These are phyloP conservation scores for Sesia apiformis DNA, from an alignment of 2,888 invertebrate species.

Conservation along the genomic window DNA sequence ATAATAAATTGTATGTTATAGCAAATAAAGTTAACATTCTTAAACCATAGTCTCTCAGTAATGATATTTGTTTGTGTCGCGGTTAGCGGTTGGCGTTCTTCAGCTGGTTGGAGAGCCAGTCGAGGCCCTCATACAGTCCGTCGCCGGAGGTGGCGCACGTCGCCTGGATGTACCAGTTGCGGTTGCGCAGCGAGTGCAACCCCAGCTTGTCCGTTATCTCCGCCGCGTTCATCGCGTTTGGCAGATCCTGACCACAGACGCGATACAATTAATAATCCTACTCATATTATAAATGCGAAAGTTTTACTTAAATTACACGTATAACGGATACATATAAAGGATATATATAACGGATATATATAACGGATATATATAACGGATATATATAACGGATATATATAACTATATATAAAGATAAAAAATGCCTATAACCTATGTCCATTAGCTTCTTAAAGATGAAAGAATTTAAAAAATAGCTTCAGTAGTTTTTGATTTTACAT, in stretches of 20 bases:
- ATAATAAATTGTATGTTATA: slow-evolving; percentile 71
- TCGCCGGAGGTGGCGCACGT: slow-evolving; percentile 99
- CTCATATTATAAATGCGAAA: not conserved
- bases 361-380: no score
- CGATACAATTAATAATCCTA: not conserved
- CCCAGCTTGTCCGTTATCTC: slow-evolving; percentile 99
- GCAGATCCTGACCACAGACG: slow-evolving; percentile 86
- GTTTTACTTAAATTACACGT: no score
- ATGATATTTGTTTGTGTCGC: slow-evolving; percentile 59
- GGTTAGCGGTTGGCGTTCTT: slow-evolving; percentile 98
- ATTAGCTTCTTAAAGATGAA: no score
- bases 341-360: no score
- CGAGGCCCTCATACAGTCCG: slow-evolving; percentile 98
- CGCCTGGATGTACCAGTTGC: slow-evolving; percentile 98
- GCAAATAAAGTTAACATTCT: slow-evolving; percentile 75
- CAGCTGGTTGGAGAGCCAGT: slow-evolving; percentile 99
- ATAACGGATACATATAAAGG: no score
- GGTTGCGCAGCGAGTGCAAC: slow-evolving; percentile 97
- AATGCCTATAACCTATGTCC: no score
- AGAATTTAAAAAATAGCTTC: no score
- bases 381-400: no score
- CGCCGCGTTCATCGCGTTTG: slow-evolving; percentile 99
- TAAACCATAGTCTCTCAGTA: slow-evolving; percentile 73
- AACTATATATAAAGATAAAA: no score
- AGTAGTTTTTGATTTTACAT: no score